Percentiles rank a stretch among this genome's conserved stretches.
phyloP scores from a whole-genome alignment of 1,140 invertebrate genomes.

The Drosophila auraria region DNA sequence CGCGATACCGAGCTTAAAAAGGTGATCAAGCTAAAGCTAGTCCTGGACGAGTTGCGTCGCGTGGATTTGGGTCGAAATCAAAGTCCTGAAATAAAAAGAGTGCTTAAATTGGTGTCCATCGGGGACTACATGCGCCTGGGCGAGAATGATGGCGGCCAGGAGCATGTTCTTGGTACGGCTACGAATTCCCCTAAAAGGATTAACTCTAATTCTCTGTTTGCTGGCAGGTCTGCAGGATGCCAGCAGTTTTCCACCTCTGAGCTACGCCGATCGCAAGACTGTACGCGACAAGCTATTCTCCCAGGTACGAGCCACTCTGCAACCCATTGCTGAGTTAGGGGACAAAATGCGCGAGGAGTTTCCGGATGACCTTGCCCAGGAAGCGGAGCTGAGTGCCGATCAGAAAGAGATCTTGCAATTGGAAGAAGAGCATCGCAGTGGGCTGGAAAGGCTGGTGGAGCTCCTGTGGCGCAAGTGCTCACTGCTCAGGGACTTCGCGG shows the following conservation, averaged over 20 bases:
- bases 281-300: slow-evolving; percentile 36
- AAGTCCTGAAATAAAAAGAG: slow-evolving; percentile 43
- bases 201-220: not conserved
- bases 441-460: slow-evolving; percentile 45
- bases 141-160: slow-evolving; percentile 25
- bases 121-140: slow-evolving; percentile 45
- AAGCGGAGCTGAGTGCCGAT: slow-evolving; percentile 24
- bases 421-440: slow-evolving; percentile 57
- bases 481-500: slow-evolving; percentile 54
- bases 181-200: not conserved
- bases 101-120: slow-evolving; percentile 51
- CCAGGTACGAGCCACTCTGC: slow-evolving; percentile 29
- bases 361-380: slow-evolving; percentile 41
- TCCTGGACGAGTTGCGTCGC: slow-evolving; percentile 42
- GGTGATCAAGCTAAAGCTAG: slow-evolving; percentile 56
- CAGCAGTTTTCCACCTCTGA: slow-evolving; percentile 35
- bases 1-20: slow-evolving; percentile 48
- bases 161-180: slow-evolving; percentile 43
- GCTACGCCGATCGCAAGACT: slow-evolving; percentile 60
- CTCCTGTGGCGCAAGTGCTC: slow-evolving; percentile 53
- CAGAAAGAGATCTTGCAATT: slow-evolving; percentile 62
- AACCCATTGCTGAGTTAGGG: slow-evolving; percentile 54
- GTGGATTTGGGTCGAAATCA: slow-evolving; percentile 31
- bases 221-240: slow-evolving; percentile 41
- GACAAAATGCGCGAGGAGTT: slow-evolving; percentile 55